Base-by-base conservation (phyloP, 2,113 vertebrate genomes). In the Pterocles gutturalis region DNA sequence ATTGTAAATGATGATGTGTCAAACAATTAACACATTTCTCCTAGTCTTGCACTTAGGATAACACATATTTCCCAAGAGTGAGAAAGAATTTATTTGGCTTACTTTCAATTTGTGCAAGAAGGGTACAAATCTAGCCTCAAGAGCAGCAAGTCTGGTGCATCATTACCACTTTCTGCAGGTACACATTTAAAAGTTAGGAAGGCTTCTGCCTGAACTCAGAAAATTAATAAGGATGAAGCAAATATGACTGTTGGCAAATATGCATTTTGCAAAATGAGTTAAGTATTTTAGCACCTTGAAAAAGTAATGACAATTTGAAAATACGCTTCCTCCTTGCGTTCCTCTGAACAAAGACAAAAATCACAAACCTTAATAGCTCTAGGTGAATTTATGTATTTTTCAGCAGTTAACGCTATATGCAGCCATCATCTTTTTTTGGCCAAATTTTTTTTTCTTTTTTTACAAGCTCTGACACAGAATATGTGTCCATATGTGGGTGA, bases 11-110 rank as follows among this genome's bases (percentile, higher is more conserved):
- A 86, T 67, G 89, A 93, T 71, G 72, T 91, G 90, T 92, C 95
- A 92, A 96, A 95, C 92, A 97, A 91, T 96, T 97, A 97, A 96
- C 97, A 97, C 96, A 19, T 97, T 97, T 87, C 89, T 89, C 28
- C 75, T 67, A 58, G 92, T 94, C 80, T 95, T 96, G 87, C 91
- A 85, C 92, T 81, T 89, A 18, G 36, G 61, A 79, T 94, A 91
- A 79, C 92, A 96, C 93, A 72, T 94, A 93, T 82, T 95, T 88
- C 95, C 92, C 94, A 69, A 14, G 92, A 92, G 86, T 49, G 66
- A 65, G 33, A 79, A 89, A 71, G 81, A 76, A 69, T 79, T 95
- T 92, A 87, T 89, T 94, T 96, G 96, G 92, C 92, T 95, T 83
- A 2, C 89, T 95, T 95, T 91, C 86, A 96, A 33, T 83, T 78